These are phyloP conservation scores for Tipula helvola DNA, from an alignment of 2,888 invertebrate species.

Conservation along the genomic window DNA sequence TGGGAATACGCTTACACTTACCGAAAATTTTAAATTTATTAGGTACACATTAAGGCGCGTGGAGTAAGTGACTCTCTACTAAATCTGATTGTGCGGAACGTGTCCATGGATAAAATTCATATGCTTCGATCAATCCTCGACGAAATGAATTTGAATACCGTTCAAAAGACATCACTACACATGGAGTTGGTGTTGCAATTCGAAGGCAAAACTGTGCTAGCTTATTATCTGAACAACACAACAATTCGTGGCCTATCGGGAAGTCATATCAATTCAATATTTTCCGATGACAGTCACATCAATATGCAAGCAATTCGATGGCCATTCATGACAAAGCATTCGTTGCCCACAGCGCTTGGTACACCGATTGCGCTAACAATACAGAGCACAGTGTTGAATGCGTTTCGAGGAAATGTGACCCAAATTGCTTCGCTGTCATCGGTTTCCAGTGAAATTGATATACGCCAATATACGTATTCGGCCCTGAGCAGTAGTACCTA, in stretches of 20 bases:
- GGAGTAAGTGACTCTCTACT: conserved; percentile 37
- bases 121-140: conserved; percentile 37
- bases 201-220: conserved; percentile 53
- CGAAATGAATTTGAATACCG: conserved; percentile 35
- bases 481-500: conserved; percentile 38
- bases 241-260: conserved; percentile 47
- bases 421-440: conserved; percentile 41
- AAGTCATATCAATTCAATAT: conserved; percentile 41
- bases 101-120: conserved; percentile 31
- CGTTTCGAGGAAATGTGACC: conserved; percentile 56
- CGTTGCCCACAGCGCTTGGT: conserved; percentile 46
- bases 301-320: conserved; percentile 45
- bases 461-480: conserved; percentile 45
- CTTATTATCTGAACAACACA: conserved; percentile 52
- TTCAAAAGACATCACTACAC: conserved; percentile 42
- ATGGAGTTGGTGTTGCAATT: conserved; percentile 52
- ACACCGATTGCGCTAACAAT: conserved; percentile 39
- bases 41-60: conserved; percentile 48
- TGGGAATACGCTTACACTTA: not conserved
- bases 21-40: conserved; percentile 7
- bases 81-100: conserved; percentile 29
- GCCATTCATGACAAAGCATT: conserved; percentile 40
- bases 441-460: conserved; percentile 49
- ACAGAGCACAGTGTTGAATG: conserved; percentile 42
- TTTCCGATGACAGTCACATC: conserved; percentile 47